Evolutionary conservation across 35 echinoderm and acorn worm species (phyloP).

Genomic region (Anneissia japonica): DNA sequence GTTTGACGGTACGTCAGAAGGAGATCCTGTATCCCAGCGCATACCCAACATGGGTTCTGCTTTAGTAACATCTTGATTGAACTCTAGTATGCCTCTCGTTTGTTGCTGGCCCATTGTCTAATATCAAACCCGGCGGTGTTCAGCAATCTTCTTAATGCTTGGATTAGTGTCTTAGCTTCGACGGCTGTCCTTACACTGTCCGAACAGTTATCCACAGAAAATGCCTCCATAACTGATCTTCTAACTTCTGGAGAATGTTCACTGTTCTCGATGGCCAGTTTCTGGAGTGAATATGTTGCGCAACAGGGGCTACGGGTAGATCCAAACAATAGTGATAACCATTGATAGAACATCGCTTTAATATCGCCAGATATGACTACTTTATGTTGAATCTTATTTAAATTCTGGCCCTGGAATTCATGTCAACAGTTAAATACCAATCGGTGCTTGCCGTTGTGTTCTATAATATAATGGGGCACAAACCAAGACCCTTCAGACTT

Average conservation of each 20-base stretch:
- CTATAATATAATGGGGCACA: conserved; percentile 15
- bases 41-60: conserved; percentile 16
- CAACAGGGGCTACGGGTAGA: conserved; percentile 5
- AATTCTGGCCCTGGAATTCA: neutral
- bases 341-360: neutral
- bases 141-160: neutral
- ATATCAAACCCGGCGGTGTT: neutral
- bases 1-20: conserved; percentile 1
- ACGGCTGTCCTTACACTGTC: neutral
- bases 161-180: neutral
- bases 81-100: neutral
- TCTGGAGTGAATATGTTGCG: conserved; percentile 2
- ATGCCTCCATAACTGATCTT: neutral
- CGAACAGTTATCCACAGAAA: conserved; percentile 23
- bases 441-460: conserved; percentile 3
- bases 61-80: neutral
- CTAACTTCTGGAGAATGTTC: neutral
- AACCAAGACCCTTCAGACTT: conserved; percentile 11
- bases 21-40: neutral
- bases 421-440: conserved; percentile 13
- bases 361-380: neutral
- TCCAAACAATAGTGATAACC: conserved; percentile 12
- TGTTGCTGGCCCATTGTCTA: conserved; percentile 19
- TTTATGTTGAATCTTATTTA: neutral
- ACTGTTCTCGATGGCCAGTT: neutral